Evolutionary conservation across 2,888 invertebrate genomes (phyloP), one percentile per base, ranked within the genome.

Genomic region (Trachelus iudaicus): DNA sequence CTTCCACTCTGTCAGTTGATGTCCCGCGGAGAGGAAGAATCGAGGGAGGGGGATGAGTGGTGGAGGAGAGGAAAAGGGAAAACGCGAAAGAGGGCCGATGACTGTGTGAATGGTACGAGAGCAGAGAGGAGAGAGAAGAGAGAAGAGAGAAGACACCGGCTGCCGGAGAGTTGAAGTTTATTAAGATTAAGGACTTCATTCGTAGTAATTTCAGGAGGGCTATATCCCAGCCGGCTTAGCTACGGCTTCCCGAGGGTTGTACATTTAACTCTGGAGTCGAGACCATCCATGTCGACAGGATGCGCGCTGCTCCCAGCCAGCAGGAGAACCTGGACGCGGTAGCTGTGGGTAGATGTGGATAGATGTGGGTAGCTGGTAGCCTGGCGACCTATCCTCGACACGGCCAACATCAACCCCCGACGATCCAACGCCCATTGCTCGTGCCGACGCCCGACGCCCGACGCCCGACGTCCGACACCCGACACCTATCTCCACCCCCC

Each of bases 141-240:
- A 40, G 23, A 15, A 56, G 73, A 71, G 79, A 76, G 75, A 75
- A 35, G 73, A 71, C 69, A 73, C 76, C 73, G 73, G 73, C 77
- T 37, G 69, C 69, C 78, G 34, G 80, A 85, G 81, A 81, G 85
- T 82, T 87, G 87, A 89, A 90, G 90, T 91, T 91, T 90, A 91
- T 91, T 90, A 90, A 90, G 90, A 91, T 91, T 89, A 90, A 91
- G 88, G 85, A 88, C 89, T 89, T 88, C 85, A 89, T 90, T 90
- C 89, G 85, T 85, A 86, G 89, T 88, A 88, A 90, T 88, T 88
- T 83, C 84, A 79, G 79, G 76, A 76, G 78, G 68, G 40, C 40
- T 15, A 15, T 40, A 40, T 4, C 40, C 15, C 40, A 13, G 40
- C 40, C 40, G 15, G 40, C 40, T 40, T 40, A 40, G 15, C 40